Conservation (phyloP, 2,888 invertebrate genomes). For the Gymnocheta viridis region DNA sequence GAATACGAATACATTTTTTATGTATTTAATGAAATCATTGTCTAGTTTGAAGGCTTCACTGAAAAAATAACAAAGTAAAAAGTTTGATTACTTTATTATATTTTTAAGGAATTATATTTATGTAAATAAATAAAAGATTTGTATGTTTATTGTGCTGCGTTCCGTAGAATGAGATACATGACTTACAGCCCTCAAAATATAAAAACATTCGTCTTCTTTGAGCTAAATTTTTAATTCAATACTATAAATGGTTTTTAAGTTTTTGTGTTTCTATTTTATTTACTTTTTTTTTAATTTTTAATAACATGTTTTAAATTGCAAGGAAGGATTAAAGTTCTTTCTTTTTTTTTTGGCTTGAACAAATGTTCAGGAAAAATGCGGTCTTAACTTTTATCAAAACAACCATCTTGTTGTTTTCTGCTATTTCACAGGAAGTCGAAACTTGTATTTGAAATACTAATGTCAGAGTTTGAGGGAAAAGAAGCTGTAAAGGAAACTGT, state of each 20-base stretch:
- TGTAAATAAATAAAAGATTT: too few relatives aligned
- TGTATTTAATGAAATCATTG: neutral
- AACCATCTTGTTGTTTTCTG: slow-evolving; percentile 19
- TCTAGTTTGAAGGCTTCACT: neutral
- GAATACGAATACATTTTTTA: neutral
- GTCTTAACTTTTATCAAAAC: slow-evolving; percentile 13
- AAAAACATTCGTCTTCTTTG: neutral
- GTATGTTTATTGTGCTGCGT: too few relatives aligned
- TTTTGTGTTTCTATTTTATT: neutral
- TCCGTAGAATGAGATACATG: too few relatives aligned
- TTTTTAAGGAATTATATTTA: neutral
- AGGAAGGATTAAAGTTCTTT: slow-evolving; percentile 37
- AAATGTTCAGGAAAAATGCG: slow-evolving; percentile 25
- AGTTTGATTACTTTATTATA: neutral
- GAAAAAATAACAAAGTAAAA: neutral
- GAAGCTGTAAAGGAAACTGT: neutral
- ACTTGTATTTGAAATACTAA: slow-evolving; percentile 25
- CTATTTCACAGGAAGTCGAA: slow-evolving; percentile 18
- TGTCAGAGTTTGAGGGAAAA: slow-evolving; percentile 6
- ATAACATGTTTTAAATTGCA: slow-evolving; percentile 21
- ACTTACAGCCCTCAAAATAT: neutral
- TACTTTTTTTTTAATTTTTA: slow-evolving; percentile 6
- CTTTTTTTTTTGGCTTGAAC: slow-evolving; percentile 20
- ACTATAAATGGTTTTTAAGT: slow-evolving; percentile 11
- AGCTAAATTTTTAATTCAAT: neutral